A percentile compares a stretch with the other conserved stretches of the same genome.
These are phyloP conservation scores for Oreotrochilus melanogaster DNA, from an alignment of 2,113 vertebrate species.

Conservation along the genomic window DNA sequence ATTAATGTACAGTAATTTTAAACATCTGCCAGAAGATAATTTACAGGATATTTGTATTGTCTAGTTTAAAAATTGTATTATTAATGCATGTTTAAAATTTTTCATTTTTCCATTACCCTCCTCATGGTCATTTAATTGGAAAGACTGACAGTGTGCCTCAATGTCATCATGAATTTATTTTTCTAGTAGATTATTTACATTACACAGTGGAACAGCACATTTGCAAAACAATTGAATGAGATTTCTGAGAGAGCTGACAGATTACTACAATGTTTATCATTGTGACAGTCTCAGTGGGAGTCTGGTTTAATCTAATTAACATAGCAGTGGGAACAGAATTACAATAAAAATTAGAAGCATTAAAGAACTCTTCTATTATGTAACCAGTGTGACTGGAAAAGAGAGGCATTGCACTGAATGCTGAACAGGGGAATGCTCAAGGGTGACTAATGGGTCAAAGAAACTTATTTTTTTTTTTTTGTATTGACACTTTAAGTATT, in stretches of 20 bases:
- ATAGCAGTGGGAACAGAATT: not conserved
- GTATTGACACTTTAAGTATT: not conserved
- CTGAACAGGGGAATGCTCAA: not conserved
- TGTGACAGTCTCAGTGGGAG: constrained; percentile 28
- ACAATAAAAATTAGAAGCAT: constrained; percentile 19
- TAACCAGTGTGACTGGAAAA: not conserved
- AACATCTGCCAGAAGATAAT: not conserved
- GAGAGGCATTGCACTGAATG: not conserved
- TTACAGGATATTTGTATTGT: not conserved
- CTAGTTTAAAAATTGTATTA: not conserved
- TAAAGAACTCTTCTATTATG: not conserved
- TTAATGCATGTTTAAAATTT: not conserved
- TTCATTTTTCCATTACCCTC: not conserved
- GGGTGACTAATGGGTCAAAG: not conserved
- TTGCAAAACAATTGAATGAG: not conserved
- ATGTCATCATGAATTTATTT: not conserved
- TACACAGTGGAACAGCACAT: not conserved
- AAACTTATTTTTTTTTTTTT: not conserved
- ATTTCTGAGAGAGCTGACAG: not conserved
- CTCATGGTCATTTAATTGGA: not conserved
- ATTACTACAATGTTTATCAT: not conserved
- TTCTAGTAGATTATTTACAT: not conserved
- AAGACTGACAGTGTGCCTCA: not conserved
- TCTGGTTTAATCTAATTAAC: constrained; percentile 44
- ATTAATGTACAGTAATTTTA: not conserved